Evolutionary conservation across 2,888 invertebrate genomes (phyloP), one percentile per base, ranked within the genome.

Genomic region (Chymomyza fuscimana): DNA sequence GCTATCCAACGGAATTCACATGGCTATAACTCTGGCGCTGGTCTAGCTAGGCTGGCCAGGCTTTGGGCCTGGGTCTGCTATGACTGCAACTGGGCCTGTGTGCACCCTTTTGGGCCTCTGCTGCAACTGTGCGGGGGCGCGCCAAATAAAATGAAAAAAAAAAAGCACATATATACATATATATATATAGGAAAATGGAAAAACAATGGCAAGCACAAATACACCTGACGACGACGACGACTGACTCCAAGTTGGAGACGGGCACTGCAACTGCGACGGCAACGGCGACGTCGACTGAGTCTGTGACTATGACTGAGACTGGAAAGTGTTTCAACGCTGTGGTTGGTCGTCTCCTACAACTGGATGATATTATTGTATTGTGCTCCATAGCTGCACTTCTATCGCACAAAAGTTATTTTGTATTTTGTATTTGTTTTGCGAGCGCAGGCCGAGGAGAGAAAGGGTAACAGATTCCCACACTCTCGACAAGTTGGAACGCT

Each of bases 381-480:
- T 68, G 6, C 32, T 32, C 9, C 40, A 19, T 5, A 64, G 58
- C 52, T 59, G 67, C 63, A 46, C 69, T 64, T 67, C 75, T 76
- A 76, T 80, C 74, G 79, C 83, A 80, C 79, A 80, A 82, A 82
- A 83, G 81, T 81, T 76, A 85, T 85, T 85, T 77, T 66, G 59
- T 72, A 32, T 32, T 32, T 32, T 80, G 82, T 82, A 76, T 82
- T 82, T 86, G 81, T 69, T 74, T 80, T 76, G 79, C 72, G 73
- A 63, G 66, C 25, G 72, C 69, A 70, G 46, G 29, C n/a, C n/a
- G 50, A 15, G 22, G 70, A 86, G 87, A 86, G 88, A 89, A 89
- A 89, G 88, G 88, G 88, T 88, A 89, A 86, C 79, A 87, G 87
- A 88, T 89, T 89, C 89, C 89, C 89, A 89, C 89, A 89, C 88